Evolutionary conservation across 2,797 vertebrate species (phyloP).

Genomic region (Chlorospingus flavigularis): DNA sequence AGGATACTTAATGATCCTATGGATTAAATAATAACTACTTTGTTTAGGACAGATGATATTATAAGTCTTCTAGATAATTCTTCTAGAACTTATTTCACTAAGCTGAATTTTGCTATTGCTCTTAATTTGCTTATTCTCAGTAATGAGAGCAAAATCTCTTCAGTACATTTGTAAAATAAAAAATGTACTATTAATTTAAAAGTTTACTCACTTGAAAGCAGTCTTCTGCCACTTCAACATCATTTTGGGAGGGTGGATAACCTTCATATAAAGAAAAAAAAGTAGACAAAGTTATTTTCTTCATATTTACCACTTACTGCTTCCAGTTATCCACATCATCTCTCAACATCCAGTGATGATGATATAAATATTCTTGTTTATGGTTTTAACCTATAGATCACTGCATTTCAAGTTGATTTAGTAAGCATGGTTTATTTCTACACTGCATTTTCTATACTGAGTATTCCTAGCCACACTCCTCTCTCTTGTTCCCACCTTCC

Average conservation of each 20-base stretch:
- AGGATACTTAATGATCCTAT: not conserved
- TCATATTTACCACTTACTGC: not conserved
- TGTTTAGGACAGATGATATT: not conserved
- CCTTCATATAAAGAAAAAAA: slow-evolving; percentile 72
- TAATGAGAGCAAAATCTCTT: not conserved
- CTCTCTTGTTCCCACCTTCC: not conserved
- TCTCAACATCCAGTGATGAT: not conserved
- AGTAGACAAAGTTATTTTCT: not conserved
- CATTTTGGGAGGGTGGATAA: slow-evolving; percentile 82
- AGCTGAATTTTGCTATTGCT: not conserved
- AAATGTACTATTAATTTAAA: not conserved
- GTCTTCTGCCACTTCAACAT: slow-evolving; percentile 85
- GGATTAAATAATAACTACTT: not conserved
- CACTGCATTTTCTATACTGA: not conserved
- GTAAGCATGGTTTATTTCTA: not conserved
- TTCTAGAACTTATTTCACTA: not conserved
- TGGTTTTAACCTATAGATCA: not conserved
- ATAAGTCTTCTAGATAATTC: not conserved
- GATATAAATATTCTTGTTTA: not conserved
- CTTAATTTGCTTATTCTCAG: not conserved
- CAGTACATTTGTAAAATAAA: not conserved
- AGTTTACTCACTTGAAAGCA: slow-evolving; percentile 87
- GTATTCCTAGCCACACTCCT: not conserved
- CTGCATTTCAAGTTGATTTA: not conserved
- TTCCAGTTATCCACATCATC: not conserved